Evolutionary conservation across 2,888 invertebrate species (phyloP).

Genomic region (Falcaria lacertinaria): DNA sequence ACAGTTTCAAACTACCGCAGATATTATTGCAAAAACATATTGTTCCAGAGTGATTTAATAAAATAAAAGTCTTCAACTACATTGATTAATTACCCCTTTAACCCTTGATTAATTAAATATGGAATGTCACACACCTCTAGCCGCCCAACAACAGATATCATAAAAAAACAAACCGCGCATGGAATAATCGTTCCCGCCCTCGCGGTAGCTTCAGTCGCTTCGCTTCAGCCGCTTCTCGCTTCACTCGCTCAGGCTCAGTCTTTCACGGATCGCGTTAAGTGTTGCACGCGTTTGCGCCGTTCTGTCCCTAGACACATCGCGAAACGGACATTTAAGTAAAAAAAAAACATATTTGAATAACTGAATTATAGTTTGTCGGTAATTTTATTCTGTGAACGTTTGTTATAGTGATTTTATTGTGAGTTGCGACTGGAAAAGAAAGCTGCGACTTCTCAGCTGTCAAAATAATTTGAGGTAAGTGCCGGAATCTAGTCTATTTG

Average conservation of each 20-base stretch:
- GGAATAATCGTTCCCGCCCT: slow-evolving; percentile 46
- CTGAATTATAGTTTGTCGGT: neutral
- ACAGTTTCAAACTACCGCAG: too few relatives aligned
- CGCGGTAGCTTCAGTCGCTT: neutral
- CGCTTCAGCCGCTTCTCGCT: neutral
- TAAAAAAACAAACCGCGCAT: slow-evolving; percentile 30
- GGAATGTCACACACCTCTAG: slow-evolving; percentile 18
- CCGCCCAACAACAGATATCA: slow-evolving; percentile 33
- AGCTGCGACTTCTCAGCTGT: slow-evolving; percentile 59
- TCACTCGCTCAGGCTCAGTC: slow-evolving; percentile 29
- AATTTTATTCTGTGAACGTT: slow-evolving; percentile 8
- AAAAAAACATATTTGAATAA: slow-evolving; percentile 20
- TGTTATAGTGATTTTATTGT: slow-evolving; percentile 36
- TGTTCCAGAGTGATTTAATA: too few relatives aligned
- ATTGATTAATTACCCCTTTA: neutral
- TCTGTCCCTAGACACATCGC: slow-evolving; percentile 31
- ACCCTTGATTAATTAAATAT: slow-evolving; percentile 3
- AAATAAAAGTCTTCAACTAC: too few relatives aligned
- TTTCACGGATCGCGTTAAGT: slow-evolving; percentile 26
- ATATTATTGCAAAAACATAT: too few relatives aligned
- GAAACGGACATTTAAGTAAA: slow-evolving; percentile 19
- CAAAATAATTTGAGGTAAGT: slow-evolving; percentile 64
- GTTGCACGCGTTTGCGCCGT: slow-evolving; percentile 25
- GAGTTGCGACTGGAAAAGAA: slow-evolving; percentile 39
- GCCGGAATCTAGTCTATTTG: slow-evolving; percentile 36